A percentile compares a stretch with the other conserved stretches of the same genome.
phyloP scores from a whole-genome alignment of 2,888 invertebrate genomes.

The Ligdia adustata region DNA sequence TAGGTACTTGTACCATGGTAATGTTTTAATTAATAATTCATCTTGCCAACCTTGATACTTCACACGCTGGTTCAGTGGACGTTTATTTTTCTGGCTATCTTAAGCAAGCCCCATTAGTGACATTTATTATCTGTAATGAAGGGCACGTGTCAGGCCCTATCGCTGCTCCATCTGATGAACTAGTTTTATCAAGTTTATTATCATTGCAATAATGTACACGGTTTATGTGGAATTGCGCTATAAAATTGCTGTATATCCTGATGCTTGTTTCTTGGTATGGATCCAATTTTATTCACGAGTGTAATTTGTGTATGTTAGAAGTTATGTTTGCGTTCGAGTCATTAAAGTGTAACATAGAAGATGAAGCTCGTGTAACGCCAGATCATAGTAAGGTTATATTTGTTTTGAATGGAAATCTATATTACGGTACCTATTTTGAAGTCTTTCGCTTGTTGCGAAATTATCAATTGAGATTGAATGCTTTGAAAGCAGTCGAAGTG shows the following conservation, averaged over 20 bases:
- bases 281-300: conserved; percentile 45
- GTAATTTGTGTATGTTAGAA: conserved; percentile 31
- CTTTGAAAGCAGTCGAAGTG: no score
- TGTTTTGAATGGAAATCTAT: no score
- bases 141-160: conserved; percentile 13
- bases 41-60: conserved; percentile 56
- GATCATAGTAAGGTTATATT: no score
- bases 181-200: conserved; percentile 38
- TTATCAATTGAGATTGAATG: no score
- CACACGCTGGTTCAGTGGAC: conserved; percentile 47
- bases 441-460: no score
- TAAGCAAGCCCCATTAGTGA: conserved; percentile 33
- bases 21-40: conserved; percentile 57
- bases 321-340: conserved; percentile 26
- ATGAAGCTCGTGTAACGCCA: background rate
- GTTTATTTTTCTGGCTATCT: conserved; percentile 53
- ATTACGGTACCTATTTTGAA: no score
- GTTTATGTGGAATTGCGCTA: conserved; percentile 43
- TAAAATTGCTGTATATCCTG: conserved; percentile 44
- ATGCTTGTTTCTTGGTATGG: conserved; percentile 42
- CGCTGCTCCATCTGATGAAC: conserved; percentile 22
- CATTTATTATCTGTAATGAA: conserved; percentile 14
- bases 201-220: conserved; percentile 39
- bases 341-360: conserved; percentile 5
- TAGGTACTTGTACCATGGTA: conserved; percentile 12